Evolutionary conservation across 2,113 vertebrate species (phyloP), one percentile per base, ranked within the genome.

Genomic region (Deroptyus accipitrinus): DNA sequence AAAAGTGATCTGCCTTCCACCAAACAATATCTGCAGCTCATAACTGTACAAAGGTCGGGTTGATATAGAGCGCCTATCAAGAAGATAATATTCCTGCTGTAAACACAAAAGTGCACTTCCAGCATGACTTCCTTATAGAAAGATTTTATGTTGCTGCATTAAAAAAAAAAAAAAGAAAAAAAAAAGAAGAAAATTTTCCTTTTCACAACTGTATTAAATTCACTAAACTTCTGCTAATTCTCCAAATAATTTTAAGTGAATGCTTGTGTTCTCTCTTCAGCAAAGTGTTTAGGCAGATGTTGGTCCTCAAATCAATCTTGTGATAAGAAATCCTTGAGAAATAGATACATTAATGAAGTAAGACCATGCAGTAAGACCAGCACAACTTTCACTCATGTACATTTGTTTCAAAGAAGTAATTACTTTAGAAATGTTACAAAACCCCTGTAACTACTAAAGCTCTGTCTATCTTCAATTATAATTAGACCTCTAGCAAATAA

Each of bases 381-480:
- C 31, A 88, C 54, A 69, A 41, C 51, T 87, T 94, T 86, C 67
- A 85, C 17, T 41, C 0, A 0, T 42, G 17, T 25, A 69, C 67
- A 35, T 59, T 95, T 78, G 80, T 88, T 95, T 94, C 51, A 64
- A 72, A 94, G 48, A 76, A 85, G 51, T 90, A 95, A 96, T 97
- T 97, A 87, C 52, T 88, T 90, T 48, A 66, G 75, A 94, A 91
- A 89, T 83, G 62, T 69, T 96, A 89, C 48, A 84, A 87, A 84
- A 44, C 0, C 9, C 61, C 48, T 73, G 11, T 73, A 94, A 86
- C 49, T 69, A 55, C 74, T 89, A 91, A 86, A 91, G 22, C 42
- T 42, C n/a, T 85, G 62, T 83, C 63, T 82, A 22, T 28, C 79
- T 90, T 95, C 82, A 84, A 35, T 95, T 95, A 54, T 59, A 97